Evolutionary conservation across 2,113 vertebrate genomes (phyloP), one percentile per base, ranked within the genome.

Genomic region (Alouatta palliata): DNA sequence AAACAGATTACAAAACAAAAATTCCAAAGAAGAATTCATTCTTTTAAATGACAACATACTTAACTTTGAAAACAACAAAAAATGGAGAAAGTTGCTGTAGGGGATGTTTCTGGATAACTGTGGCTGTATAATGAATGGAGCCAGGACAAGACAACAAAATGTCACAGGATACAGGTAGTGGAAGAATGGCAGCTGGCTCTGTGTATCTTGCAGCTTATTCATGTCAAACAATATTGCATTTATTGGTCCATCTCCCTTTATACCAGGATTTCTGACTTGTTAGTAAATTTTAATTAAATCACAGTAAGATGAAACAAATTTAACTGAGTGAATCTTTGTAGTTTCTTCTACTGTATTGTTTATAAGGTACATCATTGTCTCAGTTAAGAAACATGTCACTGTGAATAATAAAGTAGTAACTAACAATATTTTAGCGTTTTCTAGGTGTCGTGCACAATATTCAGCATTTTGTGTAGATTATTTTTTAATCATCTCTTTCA

Each of bases 21-120:
- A 13, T 58, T 7, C 1, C 25, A 85, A 85, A 77, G 43, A 40
- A 47, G 0, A 91, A 91, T 66, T 76, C 0, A 71, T 32, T 56
- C 5, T 52, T 91, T 95, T 71, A 54, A 84, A 82, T 85, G 66
- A 90, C 85, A 54, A 54, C 19, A 82, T 40, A 77, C 54, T 94
- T 80, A 45, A 49, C 49, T 75, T 68, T 20, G 8, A 58, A 11
- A 40, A 71, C 6, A 90, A n/a, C 45, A 84, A 47, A 32, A 61
- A 4, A 27, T 43, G 32, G 37, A 66, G 9, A 94, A 1, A 56
- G 4, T 7, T 73, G 61, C 35, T 88, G 0, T 21, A 35, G 17
- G 8, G 9, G 5, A 90, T 68, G 10, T 1, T 66, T 73, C 56
- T 52, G 9, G 16, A n/a, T 56, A 9, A 8, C 11, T 40, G 6